A percentile compares a stretch with the other conserved stretches of the same genome.
These are phyloP conservation scores for Athene noctua DNA, from an alignment of 2,113 vertebrate species.

Conservation along the genomic window DNA sequence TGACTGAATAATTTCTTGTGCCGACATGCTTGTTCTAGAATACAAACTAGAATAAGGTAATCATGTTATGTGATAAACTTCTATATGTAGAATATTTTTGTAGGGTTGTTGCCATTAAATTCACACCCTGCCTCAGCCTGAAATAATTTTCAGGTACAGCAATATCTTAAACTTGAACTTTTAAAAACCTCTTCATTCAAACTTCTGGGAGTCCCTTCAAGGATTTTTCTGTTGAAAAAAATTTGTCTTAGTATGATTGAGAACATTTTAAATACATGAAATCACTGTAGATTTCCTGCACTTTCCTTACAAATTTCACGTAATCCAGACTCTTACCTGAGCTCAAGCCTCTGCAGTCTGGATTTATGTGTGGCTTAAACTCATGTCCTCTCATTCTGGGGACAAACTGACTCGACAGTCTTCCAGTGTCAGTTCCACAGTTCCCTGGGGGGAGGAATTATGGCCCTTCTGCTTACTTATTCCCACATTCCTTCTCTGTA, in stretches of 20 bases:
- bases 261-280: background rate
- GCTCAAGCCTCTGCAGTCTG: background rate
- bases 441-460: background rate
- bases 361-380: background rate
- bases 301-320: background rate
- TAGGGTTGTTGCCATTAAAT: background rate
- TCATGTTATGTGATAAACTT: background rate
- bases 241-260: background rate
- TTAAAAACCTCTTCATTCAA: background rate
- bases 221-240: background rate
- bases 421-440: background rate
- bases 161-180: background rate
- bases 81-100: background rate
- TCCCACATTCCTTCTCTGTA: background rate
- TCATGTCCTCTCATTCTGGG: background rate
- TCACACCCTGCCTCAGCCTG: background rate
- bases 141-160: background rate
- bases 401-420: background rate
- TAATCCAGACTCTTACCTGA: background rate
- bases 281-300: background rate
- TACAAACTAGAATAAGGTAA: constrained; percentile 5
- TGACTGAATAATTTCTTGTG: background rate
- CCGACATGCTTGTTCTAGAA: constrained; percentile 13
- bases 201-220: background rate
- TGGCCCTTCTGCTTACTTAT: background rate